Base-by-base conservation (phyloP, 1,140 invertebrate species). In the Lasioglossum baleicum region DNA sequence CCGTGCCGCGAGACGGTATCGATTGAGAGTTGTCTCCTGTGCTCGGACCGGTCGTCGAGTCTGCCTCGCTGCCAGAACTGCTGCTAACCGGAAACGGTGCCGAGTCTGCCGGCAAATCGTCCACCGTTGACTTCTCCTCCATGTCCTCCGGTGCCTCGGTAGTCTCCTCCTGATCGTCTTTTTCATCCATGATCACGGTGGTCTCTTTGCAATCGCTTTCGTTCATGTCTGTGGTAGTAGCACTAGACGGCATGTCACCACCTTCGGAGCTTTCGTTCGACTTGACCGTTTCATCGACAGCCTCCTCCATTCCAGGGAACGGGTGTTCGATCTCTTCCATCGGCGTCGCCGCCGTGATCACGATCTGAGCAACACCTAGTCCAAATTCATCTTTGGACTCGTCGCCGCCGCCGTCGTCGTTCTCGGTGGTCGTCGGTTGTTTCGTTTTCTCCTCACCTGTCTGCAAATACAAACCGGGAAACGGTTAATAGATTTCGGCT, bases 281-380 rank as follows among this genome's bases (percentile, higher is more conserved):
- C 63, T 88, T 83, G 13, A 72, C 79, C 1, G 86, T 84, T 15
- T 90, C 88, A 10, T 87, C 83, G 5, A 68, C 58, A 51, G 70
- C 72, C 67, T 90, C 88, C 8, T 93, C 90, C 5, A 80, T 69
- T 2, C 89, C 91, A 2, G 95, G 95, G 90, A 96, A 96, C 5
- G 95, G 94, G 71, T 94, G 94, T 51, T 96, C 96, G 7, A 95
- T 93, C 83, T 97, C 96, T 91, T 98, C 97, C 96, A 97, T 97
- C 35, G 97, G 97, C 7, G 97, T 98, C 63, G 97, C 97, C 35
- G 97, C 97, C 20, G 97, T 98, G 88, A 98, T 97, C 10, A 97
- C 96, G 83, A 97, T 97, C 89, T 97, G 96, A 69, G 96, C 96
- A 65, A 97, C 96, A 72, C 96, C 96, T 64, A 97, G 94, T 83